phyloP scores from a whole-genome alignment of 2,888 invertebrate species.

The Hemicrepidius hirtus region DNA sequence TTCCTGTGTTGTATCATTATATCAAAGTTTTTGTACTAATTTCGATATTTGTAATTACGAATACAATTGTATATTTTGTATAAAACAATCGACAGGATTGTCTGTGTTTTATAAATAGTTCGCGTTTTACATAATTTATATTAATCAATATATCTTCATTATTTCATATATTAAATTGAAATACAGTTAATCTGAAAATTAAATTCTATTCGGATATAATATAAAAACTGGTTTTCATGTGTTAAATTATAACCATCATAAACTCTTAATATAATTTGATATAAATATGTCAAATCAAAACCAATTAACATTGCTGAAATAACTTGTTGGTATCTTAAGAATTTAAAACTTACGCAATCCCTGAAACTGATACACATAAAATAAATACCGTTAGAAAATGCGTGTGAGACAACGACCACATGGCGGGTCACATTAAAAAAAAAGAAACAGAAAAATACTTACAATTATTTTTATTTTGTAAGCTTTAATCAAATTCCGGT shows the following conservation, averaged over 20 bases:
- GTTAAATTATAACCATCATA: constrained; percentile 6
- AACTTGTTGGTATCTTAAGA: constrained; percentile 4
- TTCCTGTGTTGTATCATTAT: too few species aligned
- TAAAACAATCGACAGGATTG: too few species aligned
- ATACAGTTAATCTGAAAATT: too few species aligned
- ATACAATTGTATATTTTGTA: too few species aligned
- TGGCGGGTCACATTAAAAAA: neutral
- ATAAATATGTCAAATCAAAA: constrained; percentile 17
- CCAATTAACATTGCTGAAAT: constrained; percentile 16
- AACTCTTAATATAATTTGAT: constrained; percentile 13
- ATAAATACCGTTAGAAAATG: constrained; percentile 7
- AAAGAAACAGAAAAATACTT: constrained; percentile 8
- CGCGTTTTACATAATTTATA: too few species aligned
- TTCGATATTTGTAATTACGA: too few species aligned
- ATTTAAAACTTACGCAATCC: constrained; percentile 17
- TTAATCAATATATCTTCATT: too few species aligned
- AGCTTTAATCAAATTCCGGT: neutral
- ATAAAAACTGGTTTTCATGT: constrained; percentile 16
- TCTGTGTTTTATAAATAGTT: too few species aligned
- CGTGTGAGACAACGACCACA: neutral
- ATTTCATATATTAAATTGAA: too few species aligned
- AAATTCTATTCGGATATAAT: neutral
- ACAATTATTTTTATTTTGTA: constrained; percentile 6
- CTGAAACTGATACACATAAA: constrained; percentile 7
- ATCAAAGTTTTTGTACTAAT: too few species aligned